These are phyloP conservation scores for Eupithecia pulchellata DNA, from an alignment of 2,888 invertebrate species.

Conservation along the genomic window DNA sequence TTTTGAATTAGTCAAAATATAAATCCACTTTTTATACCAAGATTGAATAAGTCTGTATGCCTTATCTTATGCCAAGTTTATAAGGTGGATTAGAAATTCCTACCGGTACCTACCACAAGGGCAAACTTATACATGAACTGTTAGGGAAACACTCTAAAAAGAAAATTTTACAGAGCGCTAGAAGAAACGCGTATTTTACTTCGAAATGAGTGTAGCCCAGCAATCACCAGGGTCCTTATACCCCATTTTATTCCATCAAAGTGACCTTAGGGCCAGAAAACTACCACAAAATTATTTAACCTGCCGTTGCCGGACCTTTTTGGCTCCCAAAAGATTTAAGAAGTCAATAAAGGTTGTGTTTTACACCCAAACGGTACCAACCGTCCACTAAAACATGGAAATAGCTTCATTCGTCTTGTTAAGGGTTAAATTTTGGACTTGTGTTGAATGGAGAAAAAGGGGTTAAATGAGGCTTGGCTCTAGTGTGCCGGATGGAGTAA, in stretches of 20 bases:
- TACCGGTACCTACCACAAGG: background rate
- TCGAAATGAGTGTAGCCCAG: constrained; percentile 12
- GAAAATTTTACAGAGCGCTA: background rate
- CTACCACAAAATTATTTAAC: constrained; percentile 40
- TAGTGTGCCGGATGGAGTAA: constrained; percentile 10
- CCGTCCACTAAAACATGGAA: constrained; percentile 48
- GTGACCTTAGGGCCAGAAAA: constrained; percentile 33
- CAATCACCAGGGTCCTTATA: constrained; percentile 14
- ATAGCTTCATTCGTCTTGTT: constrained; percentile 50
- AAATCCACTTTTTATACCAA: background rate
- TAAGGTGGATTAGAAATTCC: background rate
- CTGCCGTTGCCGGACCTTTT: constrained; percentile 29
- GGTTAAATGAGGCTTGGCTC: constrained; percentile 23
- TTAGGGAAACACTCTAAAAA: background rate
- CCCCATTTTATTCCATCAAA: constrained; percentile 15
- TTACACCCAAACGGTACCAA: constrained; percentile 46
- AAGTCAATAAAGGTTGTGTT: constrained; percentile 49
- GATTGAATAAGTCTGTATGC: background rate
- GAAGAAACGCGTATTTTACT: constrained; percentile 9
- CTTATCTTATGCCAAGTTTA: background rate
- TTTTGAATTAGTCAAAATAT: background rate
- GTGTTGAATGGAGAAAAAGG: constrained; percentile 41
- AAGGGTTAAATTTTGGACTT: constrained; percentile 45
- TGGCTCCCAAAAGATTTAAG: constrained; percentile 47
- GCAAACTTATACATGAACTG: background rate